A percentile compares a stretch with the other conserved stretches of the same genome.
Evolutionary conservation across 2,888 invertebrate genomes (phyloP).

Genomic region (Calameuta idolon): DNA sequence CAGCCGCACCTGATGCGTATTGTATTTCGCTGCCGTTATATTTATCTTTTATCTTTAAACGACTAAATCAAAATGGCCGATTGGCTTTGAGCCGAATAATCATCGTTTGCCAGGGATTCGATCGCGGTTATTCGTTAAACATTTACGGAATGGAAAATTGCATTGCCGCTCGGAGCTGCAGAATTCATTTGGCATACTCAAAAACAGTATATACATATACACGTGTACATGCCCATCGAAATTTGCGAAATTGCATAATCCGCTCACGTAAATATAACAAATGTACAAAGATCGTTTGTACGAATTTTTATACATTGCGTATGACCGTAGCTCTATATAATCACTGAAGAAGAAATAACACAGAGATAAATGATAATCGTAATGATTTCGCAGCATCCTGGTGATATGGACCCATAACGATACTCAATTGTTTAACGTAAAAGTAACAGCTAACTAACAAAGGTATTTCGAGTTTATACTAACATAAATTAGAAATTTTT

Average conservation of each 20-base stretch:
- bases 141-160: not conserved
- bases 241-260: not conserved
- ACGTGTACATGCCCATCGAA: not conserved
- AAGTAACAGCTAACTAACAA: not conserved
- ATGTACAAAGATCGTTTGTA: not conserved
- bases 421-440: not conserved
- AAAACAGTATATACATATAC: not conserved
- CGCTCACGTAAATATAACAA: not conserved
- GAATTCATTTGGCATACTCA: not conserved
- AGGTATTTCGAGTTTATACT: not conserved
- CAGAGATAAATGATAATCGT: not conserved
- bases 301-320: not conserved
- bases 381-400: not conserved
- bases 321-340: not conserved
- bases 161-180: not conserved
- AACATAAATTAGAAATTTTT: not conserved
- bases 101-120: not conserved
- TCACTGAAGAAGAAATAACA: not conserved
- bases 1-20: not conserved
- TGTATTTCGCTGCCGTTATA: not conserved
- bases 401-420: not conserved
- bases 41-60: not conserved
- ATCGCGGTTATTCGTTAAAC: slow-evolving; percentile 1
- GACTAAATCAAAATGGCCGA: not conserved
- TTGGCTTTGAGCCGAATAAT: not conserved